Base-by-base conservation (phyloP, 2,888 invertebrate genomes). In the Acholoe squamosa region DNA sequence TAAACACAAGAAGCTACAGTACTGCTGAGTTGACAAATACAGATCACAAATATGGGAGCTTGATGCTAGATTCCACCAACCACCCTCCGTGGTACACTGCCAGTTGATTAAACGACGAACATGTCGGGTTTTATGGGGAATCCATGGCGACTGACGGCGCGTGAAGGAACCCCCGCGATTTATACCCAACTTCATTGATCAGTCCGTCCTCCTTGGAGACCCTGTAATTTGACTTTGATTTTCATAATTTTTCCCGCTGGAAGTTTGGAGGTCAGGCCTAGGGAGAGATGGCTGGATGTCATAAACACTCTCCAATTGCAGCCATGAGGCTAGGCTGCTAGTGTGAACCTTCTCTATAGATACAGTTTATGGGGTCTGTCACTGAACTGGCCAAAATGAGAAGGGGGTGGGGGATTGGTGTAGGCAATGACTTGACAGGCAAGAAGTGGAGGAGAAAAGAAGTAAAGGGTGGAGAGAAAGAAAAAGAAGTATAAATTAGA, bases 171-270 rank as follows among this genome's bases (percentile, higher is more conserved):
- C 10, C 14, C 84, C 43, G 22, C 25, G 43, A 84, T 84, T 84
- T 84, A 84, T 43, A 25, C n/a, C 25, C 22, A 43, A 12, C 22
- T 28, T 22, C 84, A 84, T 84, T 84, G 84, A 84, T 84, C 84
- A 84, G 0, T 0, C n/a, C 84, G 3, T 77, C 34, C 61, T 77
- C 77, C 77, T 28, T n/a, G 19, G 77, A 19, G 31, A 25, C n/a
- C 77, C 77, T 77, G 77, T 77, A 77, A 77, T 77, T 77, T 77
- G 77, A 34, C 77, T 77, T 77, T 77, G 77, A 77, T 77, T 77
- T 77, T 77, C 77, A 34, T 77, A 77, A 77, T 77, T 77, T 77
- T 77, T 77, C 77, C 34, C 77, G 19, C 77, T 77, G 77, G 25
- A 16, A 25, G 77, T 33, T 34, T 33, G 77, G 77, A 43, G 43